Base-by-base conservation (phyloP, 2,113 vertebrate species). In the Machaerirhynchus nigripectus region DNA sequence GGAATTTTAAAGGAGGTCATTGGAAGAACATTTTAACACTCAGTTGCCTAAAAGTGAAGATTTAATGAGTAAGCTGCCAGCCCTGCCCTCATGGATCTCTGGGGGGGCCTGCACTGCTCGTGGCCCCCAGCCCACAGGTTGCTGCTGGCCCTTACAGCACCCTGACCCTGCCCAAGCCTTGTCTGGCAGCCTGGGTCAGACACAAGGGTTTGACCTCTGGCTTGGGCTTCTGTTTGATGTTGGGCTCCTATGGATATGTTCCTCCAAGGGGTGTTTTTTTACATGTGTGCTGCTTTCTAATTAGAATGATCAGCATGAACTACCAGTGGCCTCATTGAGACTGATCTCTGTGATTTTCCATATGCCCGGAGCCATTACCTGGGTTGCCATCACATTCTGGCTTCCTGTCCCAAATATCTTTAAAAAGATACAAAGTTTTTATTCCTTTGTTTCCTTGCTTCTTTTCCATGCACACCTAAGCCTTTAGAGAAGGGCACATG, bases 31-130 rank as follows among this genome's bases (percentile, higher is more conserved):
- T 61, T 42, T 17, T 47, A 60, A 20, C 12, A 31, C 15, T 27
- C 15, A 69, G 39, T 73, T 59, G 8, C 6, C 7, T 47, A 70
- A 59, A 4, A 87, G 14, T 4, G 3, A 76, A 63, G 24, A 67
- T 44, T 37, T 80, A 24, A 67, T 39, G 24, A 57, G 30, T 28
- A 47, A 91, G 8, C 11, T 67, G 12, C 12, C 53, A 76, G 15
- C 3, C 7, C 22, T 52, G 40, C 7, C 11, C 40, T 69, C 22
- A 44, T 3, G 2, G 47, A 39, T 15, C 3, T 24, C 4, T 10
- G 3, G 11, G 7, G 7, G 5, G 2, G 1, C 0, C 21, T 2
- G 2, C 12, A n/a, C 3, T 23, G 11, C 15, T 53, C 0, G 0
- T 49, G 27, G 13, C 0, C 13, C 19, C 27, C 6, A 67, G 39